Percentiles rank a stretch among this genome's conserved stretches.
Conservation (phyloP, 2,797 vertebrate species). For the Poecilia velifera region DNA sequence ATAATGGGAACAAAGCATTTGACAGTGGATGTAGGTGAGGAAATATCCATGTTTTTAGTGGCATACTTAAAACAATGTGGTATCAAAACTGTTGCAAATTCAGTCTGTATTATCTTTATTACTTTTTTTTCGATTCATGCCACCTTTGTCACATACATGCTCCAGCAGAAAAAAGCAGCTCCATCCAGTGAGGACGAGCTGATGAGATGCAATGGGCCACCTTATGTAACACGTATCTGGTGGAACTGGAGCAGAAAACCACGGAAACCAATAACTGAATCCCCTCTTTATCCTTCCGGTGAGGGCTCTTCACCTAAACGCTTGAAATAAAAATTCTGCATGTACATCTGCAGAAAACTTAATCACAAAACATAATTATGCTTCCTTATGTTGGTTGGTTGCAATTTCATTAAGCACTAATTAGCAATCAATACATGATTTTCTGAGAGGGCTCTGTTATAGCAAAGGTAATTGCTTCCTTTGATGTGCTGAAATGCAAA, state of each 20-base stretch:
- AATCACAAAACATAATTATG: conserved; percentile 59
- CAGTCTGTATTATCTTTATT: neutral
- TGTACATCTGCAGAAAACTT: conserved; percentile 46
- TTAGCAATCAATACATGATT: conserved; percentile 71
- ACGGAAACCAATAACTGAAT: conserved; percentile 44
- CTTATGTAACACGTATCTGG: conserved; percentile 70
- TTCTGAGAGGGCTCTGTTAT: conserved; percentile 58
- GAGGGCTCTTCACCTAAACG: conserved; percentile 30
- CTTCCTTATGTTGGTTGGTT: conserved; percentile 61
- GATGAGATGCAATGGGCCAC: conserved; percentile 54
- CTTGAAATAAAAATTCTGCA: conserved; percentile 26
- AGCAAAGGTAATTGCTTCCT: conserved; percentile 63
- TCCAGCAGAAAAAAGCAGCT: conserved; percentile 27
- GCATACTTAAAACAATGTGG: neutral
- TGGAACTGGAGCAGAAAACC: conserved; percentile 74
- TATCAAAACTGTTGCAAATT: neutral
- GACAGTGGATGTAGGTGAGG: neutral
- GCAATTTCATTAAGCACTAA: conserved; percentile 72
- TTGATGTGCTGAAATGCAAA: conserved; percentile 68
- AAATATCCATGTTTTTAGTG: neutral
- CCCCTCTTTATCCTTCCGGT: conserved; percentile 12
- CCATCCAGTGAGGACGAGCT: conserved; percentile 59
- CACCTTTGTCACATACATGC: conserved; percentile 6
- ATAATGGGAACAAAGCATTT: neutral
- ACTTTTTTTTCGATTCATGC: neutral